Conservation (phyloP, 2,888 invertebrate species). For the Xestia sexstrigata region DNA sequence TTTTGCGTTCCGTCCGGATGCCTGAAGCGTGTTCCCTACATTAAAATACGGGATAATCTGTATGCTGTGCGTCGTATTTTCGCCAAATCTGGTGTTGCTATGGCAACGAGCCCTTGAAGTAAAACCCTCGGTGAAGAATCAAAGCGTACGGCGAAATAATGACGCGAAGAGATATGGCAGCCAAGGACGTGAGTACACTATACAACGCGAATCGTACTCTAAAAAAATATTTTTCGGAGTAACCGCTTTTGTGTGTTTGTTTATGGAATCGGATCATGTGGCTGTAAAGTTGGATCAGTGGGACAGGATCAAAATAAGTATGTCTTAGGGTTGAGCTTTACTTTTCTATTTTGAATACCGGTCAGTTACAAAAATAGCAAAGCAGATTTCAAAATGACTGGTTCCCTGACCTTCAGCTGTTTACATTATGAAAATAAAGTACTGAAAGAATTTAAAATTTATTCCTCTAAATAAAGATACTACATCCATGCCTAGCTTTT, state of each 20-base stretch:
- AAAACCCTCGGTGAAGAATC: conserved; percentile 77
- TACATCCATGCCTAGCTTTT: no score
- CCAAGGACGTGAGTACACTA: conserved; percentile 67
- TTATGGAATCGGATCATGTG: conserved; percentile 60
- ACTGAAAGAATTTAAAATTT: no score
- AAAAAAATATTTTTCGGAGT: conserved; percentile 51
- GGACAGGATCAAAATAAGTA: conserved; percentile 43
- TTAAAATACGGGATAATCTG: conserved; percentile 78
- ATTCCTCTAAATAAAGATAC: no score
- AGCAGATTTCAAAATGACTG: no score
- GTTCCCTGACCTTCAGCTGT: no score
- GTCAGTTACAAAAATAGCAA: not conserved
- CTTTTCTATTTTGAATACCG: conserved; percentile 8
- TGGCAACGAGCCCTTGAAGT: conserved; percentile 81
- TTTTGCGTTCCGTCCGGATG: conserved; percentile 81
- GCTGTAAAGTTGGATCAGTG: conserved; percentile 54
- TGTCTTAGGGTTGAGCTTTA: not conserved
- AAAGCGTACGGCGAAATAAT: conserved; percentile 85
- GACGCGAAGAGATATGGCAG: conserved; percentile 84
- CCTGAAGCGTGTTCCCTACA: conserved; percentile 75
- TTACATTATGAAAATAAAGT: no score
- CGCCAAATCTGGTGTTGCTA: conserved; percentile 83
- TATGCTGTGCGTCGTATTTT: conserved; percentile 82
- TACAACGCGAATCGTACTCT: conserved; percentile 47
- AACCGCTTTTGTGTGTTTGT: conserved; percentile 63